These are phyloP conservation scores for Heliothis virescens DNA, from an alignment of 1,140 invertebrate genomes.

Conservation along the genomic window DNA sequence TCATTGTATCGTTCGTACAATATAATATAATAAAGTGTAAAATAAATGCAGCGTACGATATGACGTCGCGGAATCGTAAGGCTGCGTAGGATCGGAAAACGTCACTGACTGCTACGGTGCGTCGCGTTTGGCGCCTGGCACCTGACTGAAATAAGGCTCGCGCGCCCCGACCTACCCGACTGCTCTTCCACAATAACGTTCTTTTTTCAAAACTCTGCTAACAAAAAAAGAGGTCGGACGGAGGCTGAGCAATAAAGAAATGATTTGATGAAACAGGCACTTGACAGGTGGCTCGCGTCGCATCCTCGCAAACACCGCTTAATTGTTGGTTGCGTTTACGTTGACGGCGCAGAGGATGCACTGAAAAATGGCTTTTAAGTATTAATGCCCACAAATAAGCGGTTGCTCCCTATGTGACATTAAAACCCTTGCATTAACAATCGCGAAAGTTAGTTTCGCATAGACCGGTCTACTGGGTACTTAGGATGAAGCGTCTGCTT, in stretches of 20 bases:
- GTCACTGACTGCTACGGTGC: constrained; percentile 62
- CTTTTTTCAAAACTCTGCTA: constrained; percentile 80
- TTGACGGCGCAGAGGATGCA: constrained; percentile 64
- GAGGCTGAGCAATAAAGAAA: constrained; percentile 84
- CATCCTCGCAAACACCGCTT: constrained; percentile 73
- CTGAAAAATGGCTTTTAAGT: constrained; percentile 81
- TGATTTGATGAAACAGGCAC: constrained; percentile 84
- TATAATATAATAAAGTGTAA: constrained; percentile 39
- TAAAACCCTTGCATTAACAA: constrained; percentile 67
- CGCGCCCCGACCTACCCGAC: constrained; percentile 84
- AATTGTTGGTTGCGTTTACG: constrained; percentile 78
- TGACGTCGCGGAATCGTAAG: constrained; percentile 59
- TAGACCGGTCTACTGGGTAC: constrained; percentile 54
- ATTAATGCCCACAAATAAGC: constrained; percentile 80
- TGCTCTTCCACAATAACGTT: constrained; percentile 73
- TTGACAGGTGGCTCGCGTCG: constrained; percentile 84
- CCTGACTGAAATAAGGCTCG: constrained; percentile 81
- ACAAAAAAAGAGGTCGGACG: constrained; percentile 80
- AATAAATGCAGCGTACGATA: constrained; percentile 51
- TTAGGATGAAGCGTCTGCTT: constrained; percentile 16
- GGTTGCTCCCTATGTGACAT: constrained; percentile 71
- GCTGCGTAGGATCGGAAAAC: constrained; percentile 57
- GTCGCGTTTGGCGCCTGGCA: constrained; percentile 78
- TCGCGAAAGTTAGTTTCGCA: constrained; percentile 59
- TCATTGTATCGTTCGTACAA: constrained; percentile 56